Evolutionary conservation across 1,140 invertebrate genomes (phyloP).

Genomic region (Atta cephalotes): DNA sequence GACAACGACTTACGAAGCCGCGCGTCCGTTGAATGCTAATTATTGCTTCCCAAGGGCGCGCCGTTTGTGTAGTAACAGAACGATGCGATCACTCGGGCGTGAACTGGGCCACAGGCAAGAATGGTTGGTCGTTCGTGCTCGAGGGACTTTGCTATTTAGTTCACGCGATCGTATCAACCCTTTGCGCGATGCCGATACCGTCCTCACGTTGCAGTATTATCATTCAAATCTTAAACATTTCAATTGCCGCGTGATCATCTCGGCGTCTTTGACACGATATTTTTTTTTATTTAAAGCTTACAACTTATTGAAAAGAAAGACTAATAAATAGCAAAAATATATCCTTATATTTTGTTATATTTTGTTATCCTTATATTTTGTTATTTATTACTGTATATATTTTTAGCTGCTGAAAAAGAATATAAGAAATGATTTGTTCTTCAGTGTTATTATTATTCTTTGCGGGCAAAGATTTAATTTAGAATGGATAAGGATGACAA

Average conservation of each 20-base stretch:
- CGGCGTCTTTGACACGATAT: neutral
- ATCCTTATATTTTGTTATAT: no score
- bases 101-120: constrained; percentile 72
- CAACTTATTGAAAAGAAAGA: neutral
- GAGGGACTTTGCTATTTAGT: constrained; percentile 36
- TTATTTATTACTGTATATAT: no score
- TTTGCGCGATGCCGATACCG: constrained; percentile 47
- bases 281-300: neutral
- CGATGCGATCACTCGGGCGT: constrained; percentile 68
- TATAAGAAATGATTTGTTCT: no score
- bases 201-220: neutral
- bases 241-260: neutral
- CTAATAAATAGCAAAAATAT: neutral
- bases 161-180: constrained; percentile 53
- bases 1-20: constrained; percentile 22
- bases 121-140: constrained; percentile 14
- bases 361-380: no score
- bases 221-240: constrained; percentile 41
- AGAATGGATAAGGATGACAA: constrained; percentile 1
- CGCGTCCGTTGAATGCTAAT: constrained; percentile 70
- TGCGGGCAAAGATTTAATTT: constrained; percentile 21
- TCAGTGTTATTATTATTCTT: constrained; percentile 13
- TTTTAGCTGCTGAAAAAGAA: no score
- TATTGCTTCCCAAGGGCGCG: constrained; percentile 70
- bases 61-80: constrained; percentile 50